phyloP scores from a whole-genome alignment of 2,113 vertebrate species.

The Anoura caudifer region DNA sequence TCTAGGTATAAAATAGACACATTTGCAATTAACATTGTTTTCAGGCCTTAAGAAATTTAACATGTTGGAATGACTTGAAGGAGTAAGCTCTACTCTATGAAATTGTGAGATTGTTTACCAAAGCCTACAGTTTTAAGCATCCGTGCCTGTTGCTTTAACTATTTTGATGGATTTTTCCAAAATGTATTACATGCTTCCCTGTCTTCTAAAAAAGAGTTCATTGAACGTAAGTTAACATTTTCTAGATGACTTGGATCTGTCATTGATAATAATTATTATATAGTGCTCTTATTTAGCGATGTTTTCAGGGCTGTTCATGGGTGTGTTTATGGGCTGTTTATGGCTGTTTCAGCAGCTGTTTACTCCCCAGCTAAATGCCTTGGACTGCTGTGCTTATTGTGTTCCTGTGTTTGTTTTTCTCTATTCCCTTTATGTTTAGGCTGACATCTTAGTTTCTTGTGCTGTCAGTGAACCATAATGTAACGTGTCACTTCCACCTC shows the following conservation, averaged over 20 bases:
- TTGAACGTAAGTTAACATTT: constrained; percentile 60
- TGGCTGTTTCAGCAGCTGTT: neutral
- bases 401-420: constrained; percentile 4
- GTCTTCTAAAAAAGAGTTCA: constrained; percentile 67
- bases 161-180: constrained; percentile 69
- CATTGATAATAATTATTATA: neutral
- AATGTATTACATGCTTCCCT: constrained; percentile 65
- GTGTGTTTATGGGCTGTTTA: neutral
- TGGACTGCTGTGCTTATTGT: constrained; percentile 41
- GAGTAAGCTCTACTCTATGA: neutral
- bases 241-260: constrained; percentile 35
- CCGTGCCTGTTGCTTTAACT: constrained; percentile 58
- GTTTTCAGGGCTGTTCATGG: constrained; percentile 11
- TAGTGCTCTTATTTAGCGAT: neutral
- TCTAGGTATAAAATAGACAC: neutral
- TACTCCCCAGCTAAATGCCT: neutral
- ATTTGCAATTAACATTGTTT: neutral
- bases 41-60: neutral
- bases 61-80: neutral
- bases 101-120: constrained; percentile 15
- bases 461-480: neutral
- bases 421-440: neutral
- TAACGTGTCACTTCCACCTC: neutral
- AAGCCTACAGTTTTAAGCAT: constrained; percentile 37
- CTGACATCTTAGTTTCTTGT: constrained; percentile 33